A percentile compares a stretch with the other conserved stretches of the same genome.
phyloP scores from a whole-genome alignment of 2,113 vertebrate genomes.

The Delphinapterus leucas region DNA sequence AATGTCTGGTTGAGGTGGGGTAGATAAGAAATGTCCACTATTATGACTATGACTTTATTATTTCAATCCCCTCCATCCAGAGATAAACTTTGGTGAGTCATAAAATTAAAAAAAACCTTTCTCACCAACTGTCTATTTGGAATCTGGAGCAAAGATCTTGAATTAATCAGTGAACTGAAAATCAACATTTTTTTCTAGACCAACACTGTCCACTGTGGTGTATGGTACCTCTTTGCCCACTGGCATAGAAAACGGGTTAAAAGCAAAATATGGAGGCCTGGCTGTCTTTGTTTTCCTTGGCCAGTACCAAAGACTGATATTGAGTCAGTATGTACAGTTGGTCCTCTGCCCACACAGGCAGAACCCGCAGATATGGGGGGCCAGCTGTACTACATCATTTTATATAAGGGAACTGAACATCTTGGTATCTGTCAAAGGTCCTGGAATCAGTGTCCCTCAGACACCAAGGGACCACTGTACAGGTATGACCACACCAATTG shows the following conservation, averaged over 20 bases:
- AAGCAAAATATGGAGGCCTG: background rate
- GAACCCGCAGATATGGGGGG: background rate
- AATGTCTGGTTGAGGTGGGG: background rate
- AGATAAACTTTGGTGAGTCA: background rate
- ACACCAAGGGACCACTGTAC: background rate
- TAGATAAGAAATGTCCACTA: background rate
- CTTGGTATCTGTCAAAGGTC: background rate
- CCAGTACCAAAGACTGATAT: background rate
- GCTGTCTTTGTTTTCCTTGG: background rate
- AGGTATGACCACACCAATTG: background rate
- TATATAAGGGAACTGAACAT: background rate
- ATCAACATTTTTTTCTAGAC: background rate
- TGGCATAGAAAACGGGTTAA: background rate
- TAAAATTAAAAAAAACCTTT: background rate
- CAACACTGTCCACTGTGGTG: background rate
- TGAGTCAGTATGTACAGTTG: background rate
- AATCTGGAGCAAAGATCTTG: background rate
- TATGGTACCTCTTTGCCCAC: background rate
- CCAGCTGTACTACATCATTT: background rate
- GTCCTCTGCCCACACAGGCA: background rate
- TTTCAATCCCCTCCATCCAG: background rate
- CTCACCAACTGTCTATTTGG: background rate
- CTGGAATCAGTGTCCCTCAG: background rate
- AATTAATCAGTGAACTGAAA: background rate
- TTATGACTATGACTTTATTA: background rate